Evolutionary conservation across 2,113 vertebrate genomes (phyloP).

Genomic region (Mirounga angustirostris): DNA sequence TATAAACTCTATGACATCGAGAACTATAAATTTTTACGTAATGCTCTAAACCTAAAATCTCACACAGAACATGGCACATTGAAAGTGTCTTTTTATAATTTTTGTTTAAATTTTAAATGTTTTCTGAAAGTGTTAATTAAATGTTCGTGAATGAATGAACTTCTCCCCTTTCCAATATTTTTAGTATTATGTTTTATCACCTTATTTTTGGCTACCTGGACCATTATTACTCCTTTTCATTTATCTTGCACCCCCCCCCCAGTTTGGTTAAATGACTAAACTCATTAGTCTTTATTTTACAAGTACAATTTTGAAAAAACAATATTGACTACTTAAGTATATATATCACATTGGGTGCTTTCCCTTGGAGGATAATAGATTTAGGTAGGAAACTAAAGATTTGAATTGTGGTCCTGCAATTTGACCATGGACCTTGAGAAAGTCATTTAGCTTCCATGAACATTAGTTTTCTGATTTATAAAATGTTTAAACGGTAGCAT

Average conservation of each 20-base stretch:
- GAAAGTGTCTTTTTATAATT: background rate
- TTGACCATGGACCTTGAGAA: background rate
- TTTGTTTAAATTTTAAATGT: background rate
- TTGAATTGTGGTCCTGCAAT: background rate
- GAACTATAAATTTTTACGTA: background rate
- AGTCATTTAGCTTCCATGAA: background rate
- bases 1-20: background rate
- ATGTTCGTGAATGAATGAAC: background rate
- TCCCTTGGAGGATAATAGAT: background rate
- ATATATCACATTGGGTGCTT: background rate
- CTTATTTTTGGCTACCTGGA: background rate
- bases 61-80: background rate
- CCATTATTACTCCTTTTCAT: background rate
- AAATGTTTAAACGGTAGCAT: background rate
- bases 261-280: background rate
- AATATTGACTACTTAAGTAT: background rate
- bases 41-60: background rate
- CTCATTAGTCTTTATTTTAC: background rate
- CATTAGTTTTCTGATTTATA: conserved; percentile 1
- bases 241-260: background rate
- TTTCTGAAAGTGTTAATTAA: background rate
- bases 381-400: background rate
- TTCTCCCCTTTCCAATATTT: background rate
- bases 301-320: background rate
- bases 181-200: background rate